Conservation (phyloP, 2,113 vertebrate genomes). For the Strix aluco region DNA sequence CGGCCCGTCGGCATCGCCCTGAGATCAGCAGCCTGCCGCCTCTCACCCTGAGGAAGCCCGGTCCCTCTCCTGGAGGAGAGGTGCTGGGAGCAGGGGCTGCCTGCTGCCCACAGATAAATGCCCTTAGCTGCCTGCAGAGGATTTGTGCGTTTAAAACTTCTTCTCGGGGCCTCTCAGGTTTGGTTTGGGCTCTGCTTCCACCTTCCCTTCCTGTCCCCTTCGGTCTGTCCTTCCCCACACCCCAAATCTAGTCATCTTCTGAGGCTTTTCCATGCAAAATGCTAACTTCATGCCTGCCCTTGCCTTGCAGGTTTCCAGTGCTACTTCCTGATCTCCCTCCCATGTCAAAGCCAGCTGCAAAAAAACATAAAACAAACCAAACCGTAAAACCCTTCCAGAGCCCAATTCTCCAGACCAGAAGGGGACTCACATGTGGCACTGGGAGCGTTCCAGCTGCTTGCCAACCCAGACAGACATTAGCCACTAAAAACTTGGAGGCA, state of each 20-base stretch:
- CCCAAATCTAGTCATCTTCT: not conserved
- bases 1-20: not conserved
- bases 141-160: slow-evolving; percentile 39
- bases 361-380: not conserved
- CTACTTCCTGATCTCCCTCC: not conserved
- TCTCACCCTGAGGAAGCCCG: slow-evolving; percentile 21
- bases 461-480: not conserved
- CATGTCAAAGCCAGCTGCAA: not conserved
- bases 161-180: not conserved
- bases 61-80: not conserved
- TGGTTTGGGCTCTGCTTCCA: not conserved
- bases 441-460: not conserved
- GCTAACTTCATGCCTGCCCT: not conserved
- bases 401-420: not conserved
- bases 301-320: not conserved
- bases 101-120: not conserved
- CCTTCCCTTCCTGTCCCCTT: not conserved
- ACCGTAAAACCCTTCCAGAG: not conserved
- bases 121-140: slow-evolving; percentile 17
- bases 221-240: not conserved
- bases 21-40: not conserved
- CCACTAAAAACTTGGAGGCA: not conserved
- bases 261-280: slow-evolving; percentile 30
- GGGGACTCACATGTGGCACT: not conserved
- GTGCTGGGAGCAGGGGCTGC: not conserved